A percentile compares a stretch with the other conserved stretches of the same genome.
Conservation (phyloP, 2,888 invertebrate species). For the Deilephila elpenor region DNA sequence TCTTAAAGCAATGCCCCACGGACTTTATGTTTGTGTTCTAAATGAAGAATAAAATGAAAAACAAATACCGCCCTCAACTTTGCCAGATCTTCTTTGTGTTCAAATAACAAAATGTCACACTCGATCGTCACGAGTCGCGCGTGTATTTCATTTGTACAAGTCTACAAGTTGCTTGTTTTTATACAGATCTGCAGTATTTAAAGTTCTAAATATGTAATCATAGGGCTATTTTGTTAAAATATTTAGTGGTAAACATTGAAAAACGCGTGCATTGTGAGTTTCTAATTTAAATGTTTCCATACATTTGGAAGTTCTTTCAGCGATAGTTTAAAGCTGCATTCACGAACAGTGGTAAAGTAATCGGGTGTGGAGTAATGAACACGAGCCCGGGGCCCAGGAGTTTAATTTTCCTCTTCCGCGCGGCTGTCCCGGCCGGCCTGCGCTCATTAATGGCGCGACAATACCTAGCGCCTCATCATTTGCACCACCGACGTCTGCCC, state of each 20-base stretch:
- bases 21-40: slow-evolving; percentile 73
- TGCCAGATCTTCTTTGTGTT: slow-evolving; percentile 36
- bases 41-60: slow-evolving; percentile 72
- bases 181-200: no score
- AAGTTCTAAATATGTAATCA: no score
- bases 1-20: slow-evolving; percentile 82
- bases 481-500: slow-evolving; percentile 48
- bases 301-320: slow-evolving; percentile 31
- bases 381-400: slow-evolving; percentile 79
- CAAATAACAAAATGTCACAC: slow-evolving; percentile 22
- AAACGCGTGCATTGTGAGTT: slow-evolving; percentile 40
- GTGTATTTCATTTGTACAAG: not conserved
- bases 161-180: no score
- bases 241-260: not conserved
- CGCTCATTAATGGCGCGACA: slow-evolving; percentile 80
- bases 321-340: slow-evolving; percentile 60
- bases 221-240: not conserved
- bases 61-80: slow-evolving; percentile 55
- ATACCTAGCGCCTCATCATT: slow-evolving; percentile 79
- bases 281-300: slow-evolving; percentile 57
- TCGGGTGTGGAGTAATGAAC: slow-evolving; percentile 79
- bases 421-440: slow-evolving; percentile 70
- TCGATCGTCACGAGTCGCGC: slow-evolving; percentile 2
- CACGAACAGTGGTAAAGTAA: slow-evolving; percentile 69
- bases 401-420: slow-evolving; percentile 85